Percentiles rank a stretch among this genome's conserved stretches.
Conservation (phyloP, 2,888 invertebrate species). For the Cephalotes varians region DNA sequence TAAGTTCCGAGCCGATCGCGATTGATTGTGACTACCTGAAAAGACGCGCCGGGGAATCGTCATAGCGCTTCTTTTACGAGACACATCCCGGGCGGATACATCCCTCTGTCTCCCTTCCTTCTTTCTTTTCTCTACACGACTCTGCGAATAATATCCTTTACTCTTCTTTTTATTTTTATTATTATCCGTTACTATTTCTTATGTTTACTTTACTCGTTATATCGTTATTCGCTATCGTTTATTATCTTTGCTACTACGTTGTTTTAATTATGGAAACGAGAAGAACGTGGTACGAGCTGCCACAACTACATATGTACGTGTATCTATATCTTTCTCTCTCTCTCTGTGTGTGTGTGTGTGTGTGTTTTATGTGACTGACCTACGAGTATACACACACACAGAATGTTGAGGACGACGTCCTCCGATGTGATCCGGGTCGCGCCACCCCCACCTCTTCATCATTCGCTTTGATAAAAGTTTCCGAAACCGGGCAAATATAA, state of each 20-base stretch:
- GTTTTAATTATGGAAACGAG: slow-evolving; percentile 61
- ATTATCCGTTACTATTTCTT: slow-evolving; percentile 46
- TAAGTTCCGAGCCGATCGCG: slow-evolving; percentile 11
- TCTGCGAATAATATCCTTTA: slow-evolving; percentile 26
- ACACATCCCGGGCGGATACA: slow-evolving; percentile 15
- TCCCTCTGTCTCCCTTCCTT: not conserved
- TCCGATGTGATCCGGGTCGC: slow-evolving; percentile 49
- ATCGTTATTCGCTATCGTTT: slow-evolving; percentile 55
- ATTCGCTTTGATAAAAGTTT: slow-evolving; percentile 43
- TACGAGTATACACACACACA: not conserved
- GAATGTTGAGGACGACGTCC: slow-evolving; percentile 38
- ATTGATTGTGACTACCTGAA: slow-evolving; percentile 19
- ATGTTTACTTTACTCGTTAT: slow-evolving; percentile 48
- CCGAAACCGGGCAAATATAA: slow-evolving; percentile 60
- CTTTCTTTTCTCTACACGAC: not conserved
- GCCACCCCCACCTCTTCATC: not conserved
- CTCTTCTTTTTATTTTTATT: slow-evolving; percentile 28
- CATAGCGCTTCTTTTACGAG: slow-evolving; percentile 9
- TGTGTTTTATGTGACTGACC: not conserved
- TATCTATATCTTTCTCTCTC: too few relatives aligned
- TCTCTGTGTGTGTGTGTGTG: not conserved
- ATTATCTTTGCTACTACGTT: slow-evolving; percentile 54
- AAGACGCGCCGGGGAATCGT: slow-evolving; percentile 10
- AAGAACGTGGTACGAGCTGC: slow-evolving; percentile 51
- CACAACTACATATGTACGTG: slow-evolving; percentile 38